Conservation (phyloP, 2,113 vertebrate genomes). For the Prunella fulvescens region DNA sequence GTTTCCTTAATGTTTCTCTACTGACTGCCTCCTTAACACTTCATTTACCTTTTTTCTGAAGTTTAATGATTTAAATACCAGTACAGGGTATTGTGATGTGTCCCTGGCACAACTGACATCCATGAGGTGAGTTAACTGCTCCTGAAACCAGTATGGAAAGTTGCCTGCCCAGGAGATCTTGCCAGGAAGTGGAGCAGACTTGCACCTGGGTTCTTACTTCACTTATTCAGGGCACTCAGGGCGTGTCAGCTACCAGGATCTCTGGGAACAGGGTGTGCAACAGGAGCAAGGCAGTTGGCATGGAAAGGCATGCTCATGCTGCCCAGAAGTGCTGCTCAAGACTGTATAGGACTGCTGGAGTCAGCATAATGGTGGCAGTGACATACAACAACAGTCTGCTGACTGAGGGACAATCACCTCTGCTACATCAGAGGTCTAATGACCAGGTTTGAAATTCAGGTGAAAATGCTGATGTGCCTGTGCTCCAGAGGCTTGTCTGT, state of each 20-base stretch:
- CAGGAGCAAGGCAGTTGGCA: neutral
- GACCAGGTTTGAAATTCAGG: neutral
- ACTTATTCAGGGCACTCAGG: neutral
- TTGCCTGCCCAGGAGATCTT: neutral
- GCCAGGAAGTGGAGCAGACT: neutral
- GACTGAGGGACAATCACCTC: neutral
- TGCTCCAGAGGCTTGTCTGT: neutral
- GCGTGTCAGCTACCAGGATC: neutral
- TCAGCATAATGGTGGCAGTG: neutral
- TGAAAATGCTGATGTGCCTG: neutral
- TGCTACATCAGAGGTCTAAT: neutral
- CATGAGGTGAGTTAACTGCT: neutral
- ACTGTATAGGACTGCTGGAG: neutral
- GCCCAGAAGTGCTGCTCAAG: neutral
- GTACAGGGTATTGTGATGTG: neutral
- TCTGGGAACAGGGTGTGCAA: conserved; percentile 32
- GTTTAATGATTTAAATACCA: neutral
- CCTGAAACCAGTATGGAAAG: neutral
- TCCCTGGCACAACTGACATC: neutral
- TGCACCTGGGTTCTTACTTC: neutral
- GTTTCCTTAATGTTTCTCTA: neutral
- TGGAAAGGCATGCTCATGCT: neutral
- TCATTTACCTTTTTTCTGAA: neutral
- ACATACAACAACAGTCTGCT: neutral
- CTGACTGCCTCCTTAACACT: neutral